phyloP scores from a whole-genome alignment of 2,797 vertebrate species.

The Hemibagrus guttatus region DNA sequence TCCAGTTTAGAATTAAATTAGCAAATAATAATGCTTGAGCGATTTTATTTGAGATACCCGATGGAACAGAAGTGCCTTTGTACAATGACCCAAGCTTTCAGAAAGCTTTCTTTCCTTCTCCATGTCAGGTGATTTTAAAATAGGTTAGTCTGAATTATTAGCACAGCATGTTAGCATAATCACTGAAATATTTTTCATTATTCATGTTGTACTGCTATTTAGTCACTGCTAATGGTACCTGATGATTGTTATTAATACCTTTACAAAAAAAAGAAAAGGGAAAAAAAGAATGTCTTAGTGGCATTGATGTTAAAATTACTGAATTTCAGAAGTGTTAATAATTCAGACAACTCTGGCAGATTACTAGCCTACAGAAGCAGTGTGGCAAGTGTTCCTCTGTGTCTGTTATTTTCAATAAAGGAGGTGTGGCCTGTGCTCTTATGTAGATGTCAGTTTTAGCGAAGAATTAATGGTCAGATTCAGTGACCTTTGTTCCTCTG shows the following conservation, averaged over 20 bases:
- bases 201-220: neutral
- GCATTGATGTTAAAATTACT: neutral
- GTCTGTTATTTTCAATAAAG: neutral
- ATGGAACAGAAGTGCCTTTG: neutral
- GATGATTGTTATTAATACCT: neutral
- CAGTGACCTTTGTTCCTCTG: neutral
- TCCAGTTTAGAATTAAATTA: neutral
- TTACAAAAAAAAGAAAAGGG: neutral
- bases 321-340: neutral
- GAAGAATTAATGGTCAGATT: neutral
- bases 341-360: neutral
- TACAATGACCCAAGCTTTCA: neutral
- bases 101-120: neutral
- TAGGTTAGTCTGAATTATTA: neutral
- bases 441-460: neutral
- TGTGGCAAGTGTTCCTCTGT: neutral
- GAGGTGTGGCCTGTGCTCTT: neutral
- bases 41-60: neutral
- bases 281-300: neutral
- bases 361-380: neutral
- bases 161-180: neutral
- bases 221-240: neutral
- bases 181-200: neutral
- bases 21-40: neutral
- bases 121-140: neutral